Percentiles rank a stretch among this genome's conserved stretches.
phyloP scores from a whole-genome alignment of 2,797 vertebrate species.

The Myotis planiceps region DNA sequence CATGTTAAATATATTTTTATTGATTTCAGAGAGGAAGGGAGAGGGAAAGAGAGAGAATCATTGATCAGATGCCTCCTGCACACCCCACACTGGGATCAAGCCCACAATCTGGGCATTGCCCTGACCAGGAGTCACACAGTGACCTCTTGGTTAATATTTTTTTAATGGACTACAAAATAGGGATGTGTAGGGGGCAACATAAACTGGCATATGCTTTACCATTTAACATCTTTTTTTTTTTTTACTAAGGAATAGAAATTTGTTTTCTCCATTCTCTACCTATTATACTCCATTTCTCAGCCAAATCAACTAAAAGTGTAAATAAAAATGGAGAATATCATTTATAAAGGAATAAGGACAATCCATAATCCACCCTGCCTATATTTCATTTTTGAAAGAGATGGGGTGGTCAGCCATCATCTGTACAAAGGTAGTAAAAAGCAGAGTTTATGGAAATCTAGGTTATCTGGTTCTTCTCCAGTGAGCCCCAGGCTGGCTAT shows the following conservation, averaged over 20 bases:
- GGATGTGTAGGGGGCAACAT: background rate
- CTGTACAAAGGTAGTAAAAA: background rate
- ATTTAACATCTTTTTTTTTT: background rate
- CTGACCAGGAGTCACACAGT: too few species aligned
- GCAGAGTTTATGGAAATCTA: background rate
- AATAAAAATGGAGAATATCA: background rate
- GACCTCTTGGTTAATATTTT: background rate
- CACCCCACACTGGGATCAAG: too few species aligned
- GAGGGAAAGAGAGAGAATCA: too few species aligned
- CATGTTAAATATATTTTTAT: too few species aligned
- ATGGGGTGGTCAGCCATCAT: background rate
- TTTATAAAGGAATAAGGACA: background rate
- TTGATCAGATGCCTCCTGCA: too few species aligned
- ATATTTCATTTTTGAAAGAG: background rate
- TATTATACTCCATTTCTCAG: background rate
- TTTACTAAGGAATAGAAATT: conserved; percentile 4
- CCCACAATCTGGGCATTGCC: too few species aligned
- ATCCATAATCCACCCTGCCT: background rate
- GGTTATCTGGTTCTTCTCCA: background rate
- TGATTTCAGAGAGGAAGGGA: too few species aligned
- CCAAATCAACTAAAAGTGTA: background rate
- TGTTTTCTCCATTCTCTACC: background rate
- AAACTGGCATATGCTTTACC: background rate
- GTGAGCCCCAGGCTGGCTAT: fast-evolving
- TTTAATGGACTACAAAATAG: background rate